Percentiles rank a stretch among this genome's conserved stretches.
Evolutionary conservation across 2,113 vertebrate species (phyloP).

Genomic region (Gavialis gangeticus): DNA sequence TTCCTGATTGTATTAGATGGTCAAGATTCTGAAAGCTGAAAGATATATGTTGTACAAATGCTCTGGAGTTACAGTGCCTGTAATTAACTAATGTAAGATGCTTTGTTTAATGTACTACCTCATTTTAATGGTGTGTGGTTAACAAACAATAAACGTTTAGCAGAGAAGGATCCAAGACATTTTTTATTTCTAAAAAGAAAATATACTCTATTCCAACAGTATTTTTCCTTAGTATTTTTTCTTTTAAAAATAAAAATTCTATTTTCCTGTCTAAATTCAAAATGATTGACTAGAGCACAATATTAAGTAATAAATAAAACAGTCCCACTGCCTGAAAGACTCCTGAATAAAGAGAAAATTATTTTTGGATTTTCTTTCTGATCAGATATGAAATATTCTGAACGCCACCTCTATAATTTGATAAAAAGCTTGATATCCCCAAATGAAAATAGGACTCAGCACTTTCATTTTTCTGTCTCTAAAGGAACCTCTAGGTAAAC

Average conservation of each 20-base stretch:
- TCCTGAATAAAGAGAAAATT: conserved; percentile 86
- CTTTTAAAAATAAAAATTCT: conserved; percentile 79
- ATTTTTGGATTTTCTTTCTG: conserved; percentile 86
- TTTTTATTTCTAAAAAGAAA: conserved; percentile 71
- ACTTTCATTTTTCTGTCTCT: conserved; percentile 89
- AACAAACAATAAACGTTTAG: conserved; percentile 48
- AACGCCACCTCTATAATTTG: conserved; percentile 90
- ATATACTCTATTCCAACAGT: conserved; percentile 65
- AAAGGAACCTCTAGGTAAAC: conserved; percentile 84
- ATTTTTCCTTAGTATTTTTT: conserved; percentile 71
- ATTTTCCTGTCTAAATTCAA: conserved; percentile 82
- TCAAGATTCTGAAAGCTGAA: conserved; percentile 44
- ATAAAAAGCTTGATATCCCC: conserved; percentile 92
- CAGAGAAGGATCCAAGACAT: neutral
- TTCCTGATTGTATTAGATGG: conserved; percentile 44
- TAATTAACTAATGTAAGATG: conserved; percentile 54
- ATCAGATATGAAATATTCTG: conserved; percentile 95
- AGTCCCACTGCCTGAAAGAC: conserved; percentile 79
- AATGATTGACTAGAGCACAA: conserved; percentile 83
- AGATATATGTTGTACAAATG: conserved; percentile 30
- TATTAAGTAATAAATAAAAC: conserved; percentile 86
- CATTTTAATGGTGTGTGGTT: conserved; percentile 39
- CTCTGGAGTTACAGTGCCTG: neutral
- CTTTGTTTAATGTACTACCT: conserved; percentile 28
- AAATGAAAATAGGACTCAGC: conserved; percentile 93